These are phyloP conservation scores for Ariolimax columbianus DNA, from an alignment of 2,888 invertebrate genomes.

Conservation along the genomic window DNA sequence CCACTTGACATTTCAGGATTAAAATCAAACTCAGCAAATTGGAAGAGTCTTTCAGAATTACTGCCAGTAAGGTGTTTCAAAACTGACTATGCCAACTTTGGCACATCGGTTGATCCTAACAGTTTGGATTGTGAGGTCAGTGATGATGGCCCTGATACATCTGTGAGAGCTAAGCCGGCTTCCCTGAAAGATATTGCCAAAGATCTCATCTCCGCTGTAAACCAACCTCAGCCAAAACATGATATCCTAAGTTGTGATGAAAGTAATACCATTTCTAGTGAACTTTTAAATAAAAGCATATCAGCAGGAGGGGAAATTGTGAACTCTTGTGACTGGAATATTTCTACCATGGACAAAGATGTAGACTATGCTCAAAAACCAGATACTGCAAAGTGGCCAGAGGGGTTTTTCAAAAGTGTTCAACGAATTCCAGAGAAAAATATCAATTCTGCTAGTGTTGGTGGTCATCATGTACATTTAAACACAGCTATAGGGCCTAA, in stretches of 20 bases:
- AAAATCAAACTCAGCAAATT: conserved; percentile 29
- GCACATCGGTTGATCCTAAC: conserved; percentile 7
- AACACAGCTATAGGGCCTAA: background rate
- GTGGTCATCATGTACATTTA: background rate
- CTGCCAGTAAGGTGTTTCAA: conserved; percentile 17
- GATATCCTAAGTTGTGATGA: background rate
- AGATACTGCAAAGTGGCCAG: conserved; percentile 11
- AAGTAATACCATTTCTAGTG: background rate
- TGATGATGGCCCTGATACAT: background rate
- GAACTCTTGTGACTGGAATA: background rate
- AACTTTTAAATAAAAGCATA: background rate
- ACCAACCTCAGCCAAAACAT: background rate
- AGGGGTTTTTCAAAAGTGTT: background rate
- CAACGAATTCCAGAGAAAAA: background rate
- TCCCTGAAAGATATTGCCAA: background rate
- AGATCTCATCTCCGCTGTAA: background rate
- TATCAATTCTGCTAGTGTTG: background rate
- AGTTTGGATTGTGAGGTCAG: no score
- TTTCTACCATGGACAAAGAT: background rate
- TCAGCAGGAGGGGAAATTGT: background rate
- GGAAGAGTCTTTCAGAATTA: conserved; percentile 34
- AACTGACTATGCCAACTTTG: background rate
- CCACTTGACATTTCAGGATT: conserved; percentile 22
- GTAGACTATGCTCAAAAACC: background rate
- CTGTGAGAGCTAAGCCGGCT: background rate